Conservation (phyloP, 2,888 invertebrate genomes). For the Erebia palarica region DNA sequence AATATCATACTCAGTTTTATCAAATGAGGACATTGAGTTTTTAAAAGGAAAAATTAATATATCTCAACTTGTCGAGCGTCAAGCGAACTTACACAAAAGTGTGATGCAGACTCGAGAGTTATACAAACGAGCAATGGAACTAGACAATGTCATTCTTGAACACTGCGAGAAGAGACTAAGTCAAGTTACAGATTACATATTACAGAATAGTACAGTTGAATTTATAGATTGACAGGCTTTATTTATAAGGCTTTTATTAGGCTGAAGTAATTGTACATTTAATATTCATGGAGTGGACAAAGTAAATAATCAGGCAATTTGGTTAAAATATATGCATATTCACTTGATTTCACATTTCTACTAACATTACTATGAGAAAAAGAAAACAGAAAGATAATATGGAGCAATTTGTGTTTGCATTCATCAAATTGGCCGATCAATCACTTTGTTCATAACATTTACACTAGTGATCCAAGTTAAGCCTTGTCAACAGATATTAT, state of each 20-base stretch:
- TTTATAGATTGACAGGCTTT: conserved; percentile 42
- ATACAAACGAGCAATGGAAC: conserved; percentile 53
- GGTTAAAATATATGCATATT: too few species aligned
- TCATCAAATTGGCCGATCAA: too few species aligned
- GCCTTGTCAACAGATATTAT: too few species aligned
- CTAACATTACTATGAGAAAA: too few species aligned
- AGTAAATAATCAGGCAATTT: too few species aligned
- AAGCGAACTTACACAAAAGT: conserved; percentile 62
- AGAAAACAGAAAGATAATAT: too few species aligned
- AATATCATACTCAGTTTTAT: conserved; percentile 63
- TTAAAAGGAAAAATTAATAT: conserved; percentile 68
- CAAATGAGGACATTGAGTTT: conserved; percentile 73
- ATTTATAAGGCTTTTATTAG: not conserved
- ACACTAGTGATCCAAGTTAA: too few species aligned
- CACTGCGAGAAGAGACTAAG: conserved; percentile 59
- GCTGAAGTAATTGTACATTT: not conserved
- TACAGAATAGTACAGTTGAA: conserved; percentile 67
- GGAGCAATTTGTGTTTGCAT: too few species aligned
- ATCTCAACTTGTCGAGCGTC: conserved; percentile 63
- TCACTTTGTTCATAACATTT: too few species aligned
- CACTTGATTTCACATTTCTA: too few species aligned
- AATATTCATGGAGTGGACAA: too few species aligned
- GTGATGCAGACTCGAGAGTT: conserved; percentile 58
- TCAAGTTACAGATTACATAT: conserved; percentile 63
- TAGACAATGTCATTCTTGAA: conserved; percentile 61